Base-by-base conservation (phyloP, 2,797 vertebrate genomes). In the Sandelia bainsii region DNA sequence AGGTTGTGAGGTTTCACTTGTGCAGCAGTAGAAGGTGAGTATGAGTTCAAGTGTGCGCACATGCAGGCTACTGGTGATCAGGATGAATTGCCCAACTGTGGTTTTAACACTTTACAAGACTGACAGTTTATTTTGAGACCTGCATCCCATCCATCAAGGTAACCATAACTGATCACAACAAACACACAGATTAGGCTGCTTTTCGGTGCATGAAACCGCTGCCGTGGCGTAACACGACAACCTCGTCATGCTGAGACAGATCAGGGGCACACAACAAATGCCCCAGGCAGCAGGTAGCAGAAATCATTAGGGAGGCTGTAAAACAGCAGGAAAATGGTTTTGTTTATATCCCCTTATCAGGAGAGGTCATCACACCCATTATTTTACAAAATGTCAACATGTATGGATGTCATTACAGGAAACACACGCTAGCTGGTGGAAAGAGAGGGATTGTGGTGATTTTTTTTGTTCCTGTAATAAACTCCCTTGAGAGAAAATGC, bases 241-340 rank as follows among this genome's bases (percentile, higher is more conserved):
- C 86, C 75, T 37, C 3, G 73, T 84, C 80, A 68, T 1, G 20
- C 60, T 54, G 70, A 83, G 81, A 77, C 10, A 5, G 68, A 72
- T 71, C 25, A 4, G 23, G 62, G 46, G 8, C 39, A 42, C 53
- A 54, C 56, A 61, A 53, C 67, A 54, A 69, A 83, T 49, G 13
- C 72, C n/a, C 23, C 44, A 66, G 49, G 50, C 71, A 49, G 49
- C 45, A 29, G 54, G 25, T 7, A 68, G 62, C 22, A 72, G 61
- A 77, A 83, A 73, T 69, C 83, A 77, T 63, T 25, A 27, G 78
- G 74, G 66, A 74, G 42, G 71, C 65, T 62, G 81, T 77, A 75
- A 86, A 89, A 72, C 83, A 73, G 71, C 58, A 62, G 70, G 75
- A 20, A 75, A 84, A 82, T 56, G 57, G 16, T 63, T 86, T 86